These are phyloP conservation scores for Netelia melanura DNA, from an alignment of 2,888 invertebrate genomes.

Conservation along the genomic window DNA sequence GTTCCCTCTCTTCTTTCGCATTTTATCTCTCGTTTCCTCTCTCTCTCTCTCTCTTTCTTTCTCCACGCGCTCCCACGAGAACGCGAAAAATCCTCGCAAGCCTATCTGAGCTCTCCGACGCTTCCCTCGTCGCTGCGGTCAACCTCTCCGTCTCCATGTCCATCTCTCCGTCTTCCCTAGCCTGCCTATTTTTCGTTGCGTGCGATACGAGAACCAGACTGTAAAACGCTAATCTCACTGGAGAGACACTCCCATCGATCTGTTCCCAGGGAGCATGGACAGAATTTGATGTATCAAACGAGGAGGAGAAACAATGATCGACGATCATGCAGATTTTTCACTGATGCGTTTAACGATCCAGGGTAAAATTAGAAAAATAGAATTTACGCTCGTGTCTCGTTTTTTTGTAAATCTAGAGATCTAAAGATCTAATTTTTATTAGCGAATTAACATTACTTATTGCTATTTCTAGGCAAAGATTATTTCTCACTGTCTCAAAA, in stretches of 20 bases:
- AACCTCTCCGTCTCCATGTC: conserved; percentile 14
- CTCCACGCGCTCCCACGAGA: conserved; percentile 45
- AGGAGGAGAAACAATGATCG: no score
- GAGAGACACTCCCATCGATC: conserved; percentile 59
- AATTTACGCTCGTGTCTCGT: no score
- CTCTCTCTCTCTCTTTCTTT: conserved; percentile 32
- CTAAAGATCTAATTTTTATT: no score
- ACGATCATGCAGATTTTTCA: no score
- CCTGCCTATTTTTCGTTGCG: conserved; percentile 54
- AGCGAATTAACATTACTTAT: no score
- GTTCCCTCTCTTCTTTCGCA: conserved; percentile 5
- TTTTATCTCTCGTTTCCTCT: conserved; percentile 19
- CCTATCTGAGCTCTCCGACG: conserved; percentile 53
- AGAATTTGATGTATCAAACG: no score
- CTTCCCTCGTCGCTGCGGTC: conserved; percentile 39
- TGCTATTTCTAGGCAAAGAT: no score
- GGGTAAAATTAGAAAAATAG: no score
- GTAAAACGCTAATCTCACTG: neutral
- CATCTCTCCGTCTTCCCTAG: conserved; percentile 8
- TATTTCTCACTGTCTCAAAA: no score
- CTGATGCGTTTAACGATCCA: no score
- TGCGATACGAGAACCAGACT: neutral
- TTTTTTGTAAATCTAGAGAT: no score
- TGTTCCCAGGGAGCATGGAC: neutral
- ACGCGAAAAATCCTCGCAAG: conserved; percentile 46